Conservation (phyloP, 2,888 invertebrate genomes). For the Heliothis peltigera region DNA sequence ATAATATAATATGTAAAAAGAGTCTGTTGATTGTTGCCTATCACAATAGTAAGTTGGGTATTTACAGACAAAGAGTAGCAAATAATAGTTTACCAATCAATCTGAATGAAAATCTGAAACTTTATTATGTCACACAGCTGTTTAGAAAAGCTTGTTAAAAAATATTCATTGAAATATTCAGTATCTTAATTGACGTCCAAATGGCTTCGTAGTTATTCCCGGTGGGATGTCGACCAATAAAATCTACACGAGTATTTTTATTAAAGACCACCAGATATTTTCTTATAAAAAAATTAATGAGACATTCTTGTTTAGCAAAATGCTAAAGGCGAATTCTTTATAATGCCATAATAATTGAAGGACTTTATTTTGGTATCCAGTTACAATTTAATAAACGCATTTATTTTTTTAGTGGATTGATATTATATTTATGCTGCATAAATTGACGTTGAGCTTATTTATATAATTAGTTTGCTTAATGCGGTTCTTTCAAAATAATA, state of each 20-base stretch:
- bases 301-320: conserved; percentile 67
- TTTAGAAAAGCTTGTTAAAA: conserved; percentile 19
- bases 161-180: conserved; percentile 52
- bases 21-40: no score
- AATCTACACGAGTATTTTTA: conserved; percentile 64
- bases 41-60: no score
- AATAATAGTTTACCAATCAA: no score
- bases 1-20: no score
- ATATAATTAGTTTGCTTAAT: conserved; percentile 18
- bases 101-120: not conserved
- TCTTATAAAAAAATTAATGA: conserved; percentile 68
- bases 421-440: no score
- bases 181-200: conserved; percentile 67
- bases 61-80: no score
- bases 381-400: conserved; percentile 26
- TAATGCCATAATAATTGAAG: conserved; percentile 56
- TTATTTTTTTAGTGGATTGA: not conserved
- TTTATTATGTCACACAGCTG: not conserved
- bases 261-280: conserved; percentile 66
- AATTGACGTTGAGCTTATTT: conserved; percentile 11
- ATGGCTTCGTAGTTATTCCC: conserved; percentile 65
- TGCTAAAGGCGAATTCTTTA: conserved; percentile 60
- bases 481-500: conserved; percentile 9
- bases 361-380: conserved; percentile 48
- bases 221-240: conserved; percentile 60